phyloP scores from a whole-genome alignment of 2,888 invertebrate species.

The Pyrocoelia pectoralis region DNA sequence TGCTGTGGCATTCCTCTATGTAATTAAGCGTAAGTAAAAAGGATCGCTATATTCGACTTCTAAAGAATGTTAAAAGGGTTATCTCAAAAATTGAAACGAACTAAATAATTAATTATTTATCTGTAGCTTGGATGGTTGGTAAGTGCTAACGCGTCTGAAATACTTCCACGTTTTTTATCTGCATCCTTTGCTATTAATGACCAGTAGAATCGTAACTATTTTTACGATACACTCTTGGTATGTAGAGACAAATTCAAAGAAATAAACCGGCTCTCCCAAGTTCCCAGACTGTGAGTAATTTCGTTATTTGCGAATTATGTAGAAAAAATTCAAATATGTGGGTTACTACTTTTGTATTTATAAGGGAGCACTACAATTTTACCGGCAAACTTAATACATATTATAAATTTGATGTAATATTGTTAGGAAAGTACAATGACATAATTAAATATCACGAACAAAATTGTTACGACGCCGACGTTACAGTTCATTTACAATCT shows the following conservation, averaged over 20 bases:
- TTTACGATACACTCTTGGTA: constrained; percentile 34
- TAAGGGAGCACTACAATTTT: too few relatives aligned
- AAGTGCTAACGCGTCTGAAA: constrained; percentile 10
- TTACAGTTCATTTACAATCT: too few relatives aligned
- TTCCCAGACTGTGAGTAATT: constrained; percentile 37
- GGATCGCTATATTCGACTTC: not conserved
- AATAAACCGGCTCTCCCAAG: constrained; percentile 14
- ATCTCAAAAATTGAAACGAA: not conserved
- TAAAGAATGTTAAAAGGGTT: not conserved
- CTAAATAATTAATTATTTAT: constrained; percentile 20
- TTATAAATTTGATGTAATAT: too few relatives aligned
- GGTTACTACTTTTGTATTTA: too few relatives aligned
- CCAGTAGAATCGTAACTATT: constrained; percentile 33
- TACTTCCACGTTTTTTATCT: constrained; percentile 20
- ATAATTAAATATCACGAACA: too few relatives aligned
- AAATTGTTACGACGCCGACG: too few relatives aligned
- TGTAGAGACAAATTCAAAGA: constrained; percentile 27
- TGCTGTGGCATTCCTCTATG: not conserved
- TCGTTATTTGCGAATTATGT: constrained; percentile 11
- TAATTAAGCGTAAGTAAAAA: not conserved
- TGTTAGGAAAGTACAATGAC: too few relatives aligned
- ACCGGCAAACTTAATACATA: too few relatives aligned
- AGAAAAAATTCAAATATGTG: too few relatives aligned
- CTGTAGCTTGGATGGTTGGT: constrained; percentile 11
- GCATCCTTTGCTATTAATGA: constrained; percentile 23